Evolutionary conservation across 2,888 invertebrate species (phyloP).

Genomic region (Drosophila robusta): DNA sequence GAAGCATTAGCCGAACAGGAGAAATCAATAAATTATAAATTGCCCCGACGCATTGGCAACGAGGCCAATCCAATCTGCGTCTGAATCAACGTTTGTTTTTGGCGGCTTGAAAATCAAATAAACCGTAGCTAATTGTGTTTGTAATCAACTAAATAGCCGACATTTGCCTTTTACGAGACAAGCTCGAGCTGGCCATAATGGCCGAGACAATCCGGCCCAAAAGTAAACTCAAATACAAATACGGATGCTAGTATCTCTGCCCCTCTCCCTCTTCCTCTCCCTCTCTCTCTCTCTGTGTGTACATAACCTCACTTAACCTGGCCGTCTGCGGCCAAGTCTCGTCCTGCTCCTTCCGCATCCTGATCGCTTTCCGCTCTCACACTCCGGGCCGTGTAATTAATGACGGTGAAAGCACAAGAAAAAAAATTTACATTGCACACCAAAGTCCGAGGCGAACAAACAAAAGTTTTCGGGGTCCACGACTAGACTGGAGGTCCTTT

Average conservation of each 20-base stretch:
- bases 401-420: slow-evolving; percentile 39
- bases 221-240: slow-evolving; percentile 25
- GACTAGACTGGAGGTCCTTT: slow-evolving; percentile 40
- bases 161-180: slow-evolving; percentile 67
- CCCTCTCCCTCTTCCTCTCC: background rate
- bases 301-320: slow-evolving; percentile 66
- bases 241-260: slow-evolving; percentile 12
- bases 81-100: slow-evolving; percentile 41
- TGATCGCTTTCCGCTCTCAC: slow-evolving; percentile 41
- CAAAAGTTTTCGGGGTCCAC: slow-evolving; percentile 48
- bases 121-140: slow-evolving; percentile 77
- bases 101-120: slow-evolving; percentile 73
- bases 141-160: slow-evolving; percentile 75
- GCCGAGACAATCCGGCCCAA: slow-evolving; percentile 36
- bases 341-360: slow-evolving; percentile 23
- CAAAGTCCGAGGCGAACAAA: slow-evolving; percentile 60
- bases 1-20: background rate
- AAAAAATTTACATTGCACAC: slow-evolving; percentile 64
- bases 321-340: slow-evolving; percentile 14
- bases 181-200: slow-evolving; percentile 20
- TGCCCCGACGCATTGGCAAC: slow-evolving; percentile 9
- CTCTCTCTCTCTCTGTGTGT: slow-evolving; percentile 35
- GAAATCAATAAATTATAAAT: slow-evolving; percentile 48
- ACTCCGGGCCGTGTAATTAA: slow-evolving; percentile 63
- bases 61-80: slow-evolving; percentile 26